phyloP scores from a whole-genome alignment of 2,113 vertebrate genomes.

The Larimichthys polyactis region DNA sequence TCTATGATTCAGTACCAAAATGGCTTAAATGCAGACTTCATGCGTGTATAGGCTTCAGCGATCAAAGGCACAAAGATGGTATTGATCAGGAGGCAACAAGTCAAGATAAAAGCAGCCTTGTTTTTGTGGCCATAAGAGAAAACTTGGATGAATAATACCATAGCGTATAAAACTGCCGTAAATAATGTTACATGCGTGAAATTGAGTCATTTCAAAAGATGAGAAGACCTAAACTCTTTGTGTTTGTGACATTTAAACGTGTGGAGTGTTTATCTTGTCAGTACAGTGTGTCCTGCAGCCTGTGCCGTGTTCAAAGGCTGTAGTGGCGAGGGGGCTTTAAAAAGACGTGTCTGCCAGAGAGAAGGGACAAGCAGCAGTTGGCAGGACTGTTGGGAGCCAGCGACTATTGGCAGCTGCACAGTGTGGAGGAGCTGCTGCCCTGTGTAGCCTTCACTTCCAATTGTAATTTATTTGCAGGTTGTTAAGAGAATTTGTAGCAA shows the following conservation, averaged over 20 bases:
- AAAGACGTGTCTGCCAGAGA: conserved; percentile 52
- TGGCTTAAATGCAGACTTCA: conserved; percentile 59
- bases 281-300: conserved; percentile 50
- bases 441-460: conserved; percentile 50
- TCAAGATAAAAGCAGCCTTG: conserved; percentile 43
- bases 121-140: conserved; percentile 15
- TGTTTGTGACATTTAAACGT: conserved; percentile 47
- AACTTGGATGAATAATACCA: background rate
- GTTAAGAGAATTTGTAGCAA: conserved; percentile 51
- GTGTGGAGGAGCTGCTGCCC: conserved; percentile 53
- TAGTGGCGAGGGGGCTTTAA: conserved; percentile 35
- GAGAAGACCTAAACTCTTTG: conserved; percentile 46
- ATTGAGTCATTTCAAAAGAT: conserved; percentile 42
- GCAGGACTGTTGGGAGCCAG: conserved; percentile 59
- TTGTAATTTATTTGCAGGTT: conserved; percentile 54
- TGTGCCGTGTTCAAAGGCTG: conserved; percentile 26
- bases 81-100: conserved; percentile 60
- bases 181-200: conserved; percentile 30
- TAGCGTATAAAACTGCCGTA: background rate
- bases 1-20: conserved; percentile 62
- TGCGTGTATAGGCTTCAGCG: conserved; percentile 41
- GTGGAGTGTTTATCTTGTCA: conserved; percentile 57
- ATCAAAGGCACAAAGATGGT: conserved; percentile 70
- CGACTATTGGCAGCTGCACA: conserved; percentile 56
- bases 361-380: conserved; percentile 56